These are phyloP conservation scores for Echinops telfairi DNA, from an alignment of 2,113 vertebrate genomes.

Conservation along the genomic window DNA sequence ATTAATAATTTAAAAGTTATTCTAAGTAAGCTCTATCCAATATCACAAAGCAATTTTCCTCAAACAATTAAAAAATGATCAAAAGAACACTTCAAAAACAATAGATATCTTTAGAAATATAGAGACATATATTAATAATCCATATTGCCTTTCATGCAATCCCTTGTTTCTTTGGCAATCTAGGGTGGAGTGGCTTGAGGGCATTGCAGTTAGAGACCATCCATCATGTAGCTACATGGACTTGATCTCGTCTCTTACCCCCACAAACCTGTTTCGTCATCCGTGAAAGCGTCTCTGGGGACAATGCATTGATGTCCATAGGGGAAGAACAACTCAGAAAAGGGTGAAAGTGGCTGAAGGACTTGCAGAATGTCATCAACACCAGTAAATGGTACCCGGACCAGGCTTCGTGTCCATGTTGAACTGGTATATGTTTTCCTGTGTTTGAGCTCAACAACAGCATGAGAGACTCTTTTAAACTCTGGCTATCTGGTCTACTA, in stretches of 20 bases:
- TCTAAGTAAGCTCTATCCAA: background rate
- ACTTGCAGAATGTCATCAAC: background rate
- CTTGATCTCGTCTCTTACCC: background rate
- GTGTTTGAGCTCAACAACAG: background rate
- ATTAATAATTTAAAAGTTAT: conserved; percentile 8
- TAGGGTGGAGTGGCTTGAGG: background rate
- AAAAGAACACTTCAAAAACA: conserved; percentile 46
- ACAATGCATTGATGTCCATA: background rate
- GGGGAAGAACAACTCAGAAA: background rate
- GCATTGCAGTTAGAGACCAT: background rate
- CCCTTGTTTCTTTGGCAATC: background rate
- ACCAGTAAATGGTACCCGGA: background rate
- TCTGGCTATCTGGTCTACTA: background rate
- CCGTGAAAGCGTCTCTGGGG: background rate
- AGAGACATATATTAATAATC: background rate
- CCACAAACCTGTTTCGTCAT: conserved; percentile 30
- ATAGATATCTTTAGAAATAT: conserved; percentile 10
- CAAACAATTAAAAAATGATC: conserved; percentile 4
- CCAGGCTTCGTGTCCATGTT: background rate
- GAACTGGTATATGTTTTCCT: background rate
- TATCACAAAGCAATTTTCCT: background rate
- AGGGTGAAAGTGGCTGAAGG: background rate
- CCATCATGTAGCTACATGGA: background rate
- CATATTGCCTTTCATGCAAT: background rate
- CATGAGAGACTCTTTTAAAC: background rate